These are phyloP conservation scores for Botia kubotai DNA, from an alignment of 2,797 vertebrate species.

Conservation along the genomic window DNA sequence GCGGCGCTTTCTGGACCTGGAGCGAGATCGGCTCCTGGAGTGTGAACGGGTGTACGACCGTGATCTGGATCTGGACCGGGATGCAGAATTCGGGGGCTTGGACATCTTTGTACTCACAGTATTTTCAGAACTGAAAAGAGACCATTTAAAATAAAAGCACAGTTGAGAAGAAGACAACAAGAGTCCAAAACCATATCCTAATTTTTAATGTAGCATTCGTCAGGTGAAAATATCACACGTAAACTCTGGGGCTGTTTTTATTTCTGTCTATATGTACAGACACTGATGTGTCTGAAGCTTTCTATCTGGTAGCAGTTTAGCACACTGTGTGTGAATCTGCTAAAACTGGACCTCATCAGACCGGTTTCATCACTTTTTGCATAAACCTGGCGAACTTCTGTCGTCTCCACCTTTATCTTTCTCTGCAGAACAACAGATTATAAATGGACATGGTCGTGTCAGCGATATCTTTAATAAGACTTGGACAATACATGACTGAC, in stretches of 20 bases:
- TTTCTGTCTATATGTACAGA: too few species aligned
- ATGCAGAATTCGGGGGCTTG: constrained; percentile 91
- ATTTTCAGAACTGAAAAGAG: constrained; percentile 40
- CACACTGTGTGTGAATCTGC: too few species aligned
- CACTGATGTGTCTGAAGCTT: too few species aligned
- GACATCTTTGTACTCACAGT: constrained; percentile 84
- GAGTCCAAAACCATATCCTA: neutral
- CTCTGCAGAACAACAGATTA: too few species aligned
- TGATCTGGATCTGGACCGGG: constrained; percentile 88
- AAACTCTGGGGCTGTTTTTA: neutral
- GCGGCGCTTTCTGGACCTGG: constrained; percentile 91
- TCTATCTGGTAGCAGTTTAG: too few species aligned
- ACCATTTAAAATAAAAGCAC: neutral
- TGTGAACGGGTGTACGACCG: constrained; percentile 92
- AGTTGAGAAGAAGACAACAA: neutral
- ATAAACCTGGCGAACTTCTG: too few species aligned
- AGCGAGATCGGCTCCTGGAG: constrained; percentile 90
- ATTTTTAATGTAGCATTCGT: neutral
- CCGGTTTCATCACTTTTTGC: too few species aligned
- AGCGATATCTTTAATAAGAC: too few species aligned
- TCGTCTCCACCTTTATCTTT: too few species aligned
- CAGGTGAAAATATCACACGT: neutral
- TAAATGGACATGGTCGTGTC: too few species aligned
- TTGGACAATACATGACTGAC: too few species aligned
- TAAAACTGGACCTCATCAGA: too few species aligned